phyloP scores from a whole-genome alignment of 2,888 invertebrate species.

The Aromia moschata region DNA sequence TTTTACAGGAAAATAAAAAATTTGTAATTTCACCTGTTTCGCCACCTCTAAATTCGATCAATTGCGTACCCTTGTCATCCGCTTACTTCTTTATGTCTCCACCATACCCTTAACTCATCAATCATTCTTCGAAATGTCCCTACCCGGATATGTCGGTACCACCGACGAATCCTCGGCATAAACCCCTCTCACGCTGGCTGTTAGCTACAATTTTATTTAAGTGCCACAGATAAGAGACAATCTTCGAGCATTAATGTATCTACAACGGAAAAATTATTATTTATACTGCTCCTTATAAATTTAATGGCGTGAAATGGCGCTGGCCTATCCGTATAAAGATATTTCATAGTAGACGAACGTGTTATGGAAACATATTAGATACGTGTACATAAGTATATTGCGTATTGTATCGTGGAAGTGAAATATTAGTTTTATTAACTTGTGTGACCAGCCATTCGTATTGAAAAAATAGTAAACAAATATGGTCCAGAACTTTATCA shows the following conservation, averaged over 20 bases:
- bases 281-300: conserved; percentile 37
- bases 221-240: conserved; percentile 20
- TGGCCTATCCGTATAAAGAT: conserved; percentile 30
- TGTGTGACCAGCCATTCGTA: background rate
- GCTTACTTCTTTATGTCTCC: no score
- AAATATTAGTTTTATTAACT: background rate
- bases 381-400: background rate
- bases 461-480: no score
- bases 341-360: conserved; percentile 4
- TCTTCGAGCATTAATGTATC: conserved; percentile 17
- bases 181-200: conserved; percentile 9
- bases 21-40: no score
- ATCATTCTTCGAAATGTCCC: no score
- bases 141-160: background rate
- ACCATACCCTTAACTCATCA: no score
- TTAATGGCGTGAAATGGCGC: conserved; percentile 40
- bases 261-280: conserved; percentile 33
- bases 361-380: background rate
- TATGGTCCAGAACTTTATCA: no score
- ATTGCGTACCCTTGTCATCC: no score
- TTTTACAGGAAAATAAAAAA: no score
- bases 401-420: background rate
- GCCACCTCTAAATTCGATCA: no score
- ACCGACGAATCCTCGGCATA: conserved; percentile 1
- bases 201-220: conserved; percentile 15